Percentiles rank a stretch among this genome's conserved stretches.
Evolutionary conservation across 2,113 vertebrate genomes (phyloP).

Genomic region (Orientallactaga bullata): DNA sequence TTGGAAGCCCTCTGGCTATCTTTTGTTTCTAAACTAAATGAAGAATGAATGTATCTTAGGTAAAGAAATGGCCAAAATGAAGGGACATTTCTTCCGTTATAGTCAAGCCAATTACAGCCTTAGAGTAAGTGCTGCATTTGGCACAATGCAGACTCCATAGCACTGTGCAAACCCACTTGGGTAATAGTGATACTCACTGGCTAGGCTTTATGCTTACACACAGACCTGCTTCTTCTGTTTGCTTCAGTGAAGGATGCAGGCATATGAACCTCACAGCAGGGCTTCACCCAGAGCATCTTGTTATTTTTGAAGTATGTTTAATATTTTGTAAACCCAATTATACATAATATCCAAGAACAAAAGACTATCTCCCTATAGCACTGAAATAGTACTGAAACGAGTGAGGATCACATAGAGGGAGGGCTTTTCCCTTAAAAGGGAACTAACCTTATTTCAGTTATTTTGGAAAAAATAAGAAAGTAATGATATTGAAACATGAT

Average conservation of each 20-base stretch:
- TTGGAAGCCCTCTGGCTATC: background rate
- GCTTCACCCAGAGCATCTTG: background rate
- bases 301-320: slow-evolving; percentile 55
- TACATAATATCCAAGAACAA: background rate
- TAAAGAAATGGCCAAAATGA: background rate
- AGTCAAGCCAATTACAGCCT: background rate
- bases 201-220: background rate
- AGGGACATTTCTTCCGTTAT: background rate
- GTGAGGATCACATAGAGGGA: background rate
- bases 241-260: background rate
- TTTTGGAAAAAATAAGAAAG: background rate
- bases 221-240: background rate
- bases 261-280: background rate
- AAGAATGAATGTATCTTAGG: background rate
- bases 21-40: background rate
- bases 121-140: background rate
- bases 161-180: background rate
- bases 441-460: background rate
- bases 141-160: background rate
- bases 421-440: background rate
- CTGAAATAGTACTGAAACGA: background rate
- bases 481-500: background rate
- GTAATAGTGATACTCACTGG: background rate
- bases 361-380: slow-evolving; percentile 33
- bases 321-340: background rate